Conservation (phyloP, 92 coral and sea anemone genomes). For the Epizoanthus illoricatus region DNA sequence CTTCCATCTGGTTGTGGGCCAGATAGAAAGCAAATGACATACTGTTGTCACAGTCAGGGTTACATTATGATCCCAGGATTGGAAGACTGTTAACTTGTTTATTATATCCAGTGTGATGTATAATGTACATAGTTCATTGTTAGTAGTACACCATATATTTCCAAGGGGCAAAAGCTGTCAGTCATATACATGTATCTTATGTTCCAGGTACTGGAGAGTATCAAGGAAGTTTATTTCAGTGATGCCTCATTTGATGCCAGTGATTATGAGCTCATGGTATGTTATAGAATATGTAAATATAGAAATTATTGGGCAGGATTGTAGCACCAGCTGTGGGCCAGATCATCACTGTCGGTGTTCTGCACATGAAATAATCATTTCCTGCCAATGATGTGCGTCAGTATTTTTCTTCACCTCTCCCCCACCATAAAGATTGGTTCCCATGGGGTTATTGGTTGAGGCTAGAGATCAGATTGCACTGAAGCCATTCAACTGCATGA, state of each 20-base stretch:
- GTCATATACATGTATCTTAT: conserved; percentile 1
- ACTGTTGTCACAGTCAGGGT: neutral
- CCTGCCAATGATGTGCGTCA: too few species aligned
- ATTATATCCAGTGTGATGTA: neutral
- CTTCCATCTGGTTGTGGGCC: too few species aligned
- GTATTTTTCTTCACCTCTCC: too few species aligned
- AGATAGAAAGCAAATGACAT: too few species aligned
- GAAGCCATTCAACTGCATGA: too few species aligned
- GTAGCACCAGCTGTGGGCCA: neutral
- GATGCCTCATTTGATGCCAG: conserved; percentile 92
- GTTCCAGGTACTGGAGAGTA: conserved; percentile 77
- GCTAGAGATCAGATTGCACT: too few species aligned
- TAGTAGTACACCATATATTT: too few species aligned
- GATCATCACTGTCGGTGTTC: neutral
- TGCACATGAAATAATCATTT: too few species aligned
- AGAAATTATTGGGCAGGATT: neutral
- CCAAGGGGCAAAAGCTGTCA: neutral
- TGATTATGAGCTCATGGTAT: conserved; percentile 91
- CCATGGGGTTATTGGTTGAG: too few species aligned
- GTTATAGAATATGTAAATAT: neutral
- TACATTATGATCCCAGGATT: too few species aligned
- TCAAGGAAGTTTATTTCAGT: conserved; percentile 85
- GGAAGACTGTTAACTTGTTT: neutral
- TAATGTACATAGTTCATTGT: too few species aligned
- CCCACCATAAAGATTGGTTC: too few species aligned